A percentile compares a stretch with the other conserved stretches of the same genome.
These are phyloP conservation scores for Myopa tessellatipennis DNA, from an alignment of 2,888 invertebrate species.

Conservation along the genomic window DNA sequence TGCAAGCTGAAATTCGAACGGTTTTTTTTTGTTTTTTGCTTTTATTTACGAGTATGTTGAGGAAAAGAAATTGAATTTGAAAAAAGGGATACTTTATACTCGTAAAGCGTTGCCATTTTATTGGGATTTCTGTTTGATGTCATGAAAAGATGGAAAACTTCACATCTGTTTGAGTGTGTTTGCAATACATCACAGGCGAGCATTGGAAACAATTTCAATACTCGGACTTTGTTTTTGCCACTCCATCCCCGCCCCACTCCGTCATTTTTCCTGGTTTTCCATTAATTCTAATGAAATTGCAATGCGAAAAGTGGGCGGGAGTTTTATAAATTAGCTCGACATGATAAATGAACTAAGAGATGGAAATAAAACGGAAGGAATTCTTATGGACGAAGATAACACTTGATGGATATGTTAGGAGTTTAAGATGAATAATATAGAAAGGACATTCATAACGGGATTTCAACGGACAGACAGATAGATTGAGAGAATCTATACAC, in stretches of 20 bases:
- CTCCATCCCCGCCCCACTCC: too few relatives aligned
- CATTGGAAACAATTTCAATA: conserved; percentile 2
- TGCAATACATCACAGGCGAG: background rate
- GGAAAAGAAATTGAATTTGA: conserved; percentile 29
- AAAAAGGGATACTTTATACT: background rate
- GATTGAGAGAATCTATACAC: too few relatives aligned
- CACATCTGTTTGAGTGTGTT: too few relatives aligned
- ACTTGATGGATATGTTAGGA: background rate
- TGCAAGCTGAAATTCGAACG: background rate
- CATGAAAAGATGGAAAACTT: conserved; percentile 6
- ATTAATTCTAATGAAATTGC: conserved; percentile 35
- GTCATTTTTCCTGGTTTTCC: conserved; percentile 7
- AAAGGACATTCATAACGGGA: too few relatives aligned
- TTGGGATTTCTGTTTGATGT: conserved; percentile 21
- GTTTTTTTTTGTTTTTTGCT: background rate
- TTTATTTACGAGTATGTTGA: background rate
- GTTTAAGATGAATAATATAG: too few relatives aligned
- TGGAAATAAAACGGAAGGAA: background rate
- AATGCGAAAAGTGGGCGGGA: conserved; percentile 16
- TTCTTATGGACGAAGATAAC: background rate
- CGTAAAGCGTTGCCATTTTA: conserved; percentile 19
- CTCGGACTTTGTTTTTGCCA: too few relatives aligned
- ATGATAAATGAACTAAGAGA: conserved; percentile 23
- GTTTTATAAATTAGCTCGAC: conserved; percentile 1
- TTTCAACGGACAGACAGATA: too few relatives aligned